These are phyloP conservation scores for Gasterosteus aculeatus DNA, from an alignment of 2,113 vertebrate genomes.

Conservation along the genomic window DNA sequence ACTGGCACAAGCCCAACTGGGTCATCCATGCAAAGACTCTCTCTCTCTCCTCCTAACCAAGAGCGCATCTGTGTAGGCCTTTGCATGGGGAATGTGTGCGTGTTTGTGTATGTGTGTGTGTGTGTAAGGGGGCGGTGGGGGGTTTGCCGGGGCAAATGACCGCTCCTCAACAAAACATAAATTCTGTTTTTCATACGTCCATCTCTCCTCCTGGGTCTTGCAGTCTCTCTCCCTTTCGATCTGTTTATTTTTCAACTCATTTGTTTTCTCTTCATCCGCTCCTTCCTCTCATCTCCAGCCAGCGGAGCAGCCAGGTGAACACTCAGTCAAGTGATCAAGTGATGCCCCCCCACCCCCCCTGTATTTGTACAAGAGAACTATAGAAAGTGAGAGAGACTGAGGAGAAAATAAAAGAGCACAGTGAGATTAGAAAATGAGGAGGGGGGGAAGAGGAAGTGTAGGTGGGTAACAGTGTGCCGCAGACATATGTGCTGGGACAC, in stretches of 20 bases:
- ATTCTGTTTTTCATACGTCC: conserved; percentile 60
- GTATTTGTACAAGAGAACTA: conserved; percentile 40
- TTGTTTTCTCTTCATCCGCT: conserved; percentile 57
- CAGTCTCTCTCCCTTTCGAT: conserved; percentile 17
- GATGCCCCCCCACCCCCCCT: conserved; percentile 11
- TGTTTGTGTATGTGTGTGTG: conserved; percentile 43
- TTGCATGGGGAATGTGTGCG: conserved; percentile 55
- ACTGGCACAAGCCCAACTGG: conserved; percentile 82
- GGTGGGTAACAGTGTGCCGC: conserved; percentile 26
- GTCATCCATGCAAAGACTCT: conserved; percentile 79
- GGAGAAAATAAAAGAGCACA: conserved; percentile 22
- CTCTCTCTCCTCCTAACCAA: conserved; percentile 61
- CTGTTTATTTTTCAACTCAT: conserved; percentile 59
- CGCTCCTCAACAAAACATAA: conserved; percentile 51
- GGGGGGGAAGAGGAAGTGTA: conserved; percentile 27
- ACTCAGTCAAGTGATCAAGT: conserved; percentile 60
- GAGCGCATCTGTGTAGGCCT: conserved; percentile 75
- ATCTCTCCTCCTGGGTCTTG: conserved; percentile 59
- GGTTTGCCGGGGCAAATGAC: conserved; percentile 16
- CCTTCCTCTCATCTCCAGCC: conserved; percentile 64
- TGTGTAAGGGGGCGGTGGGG: conserved; percentile 24
- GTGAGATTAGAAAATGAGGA: conserved; percentile 20
- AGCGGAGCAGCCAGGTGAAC: conserved; percentile 64
- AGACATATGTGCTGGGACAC: conserved; percentile 61
- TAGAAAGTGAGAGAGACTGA: conserved; percentile 15